Evolutionary conservation across 1,140 invertebrate species (phyloP).

Genomic region (Drosophila quadrilineata): DNA sequence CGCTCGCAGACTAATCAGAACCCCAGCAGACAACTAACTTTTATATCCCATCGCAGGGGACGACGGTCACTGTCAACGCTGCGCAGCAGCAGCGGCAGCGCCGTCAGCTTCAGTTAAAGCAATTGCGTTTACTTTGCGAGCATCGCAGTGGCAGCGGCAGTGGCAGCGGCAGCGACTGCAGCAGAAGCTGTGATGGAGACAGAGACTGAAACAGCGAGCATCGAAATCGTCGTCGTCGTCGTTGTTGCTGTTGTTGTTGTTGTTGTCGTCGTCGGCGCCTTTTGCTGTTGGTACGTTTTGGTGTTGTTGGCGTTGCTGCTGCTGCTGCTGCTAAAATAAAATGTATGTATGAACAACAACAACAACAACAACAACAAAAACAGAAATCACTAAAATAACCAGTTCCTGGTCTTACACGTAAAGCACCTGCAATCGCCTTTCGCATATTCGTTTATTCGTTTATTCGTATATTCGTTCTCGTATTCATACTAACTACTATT

Average conservation of each 20-base stretch:
- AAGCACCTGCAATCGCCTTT: conserved; percentile 70
- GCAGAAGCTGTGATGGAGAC: conserved; percentile 1
- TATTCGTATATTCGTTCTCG: too few species aligned
- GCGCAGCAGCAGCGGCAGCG: not conserved
- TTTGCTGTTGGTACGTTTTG: too few species aligned
- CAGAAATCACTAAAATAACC: too few species aligned
- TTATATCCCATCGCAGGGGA: conserved; percentile 56
- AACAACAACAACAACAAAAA: conserved; percentile 28
- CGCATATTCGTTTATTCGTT: too few species aligned
- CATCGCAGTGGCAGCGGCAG: not conserved
- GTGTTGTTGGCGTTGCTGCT: conserved; percentile 38
- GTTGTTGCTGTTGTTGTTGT: conserved; percentile 40
- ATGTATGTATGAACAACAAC: conserved; percentile 42
- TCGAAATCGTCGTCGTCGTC: too few species aligned
- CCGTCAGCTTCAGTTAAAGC: too few species aligned
- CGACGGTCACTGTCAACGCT: conserved; percentile 7
- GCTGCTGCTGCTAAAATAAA: conserved; percentile 26
- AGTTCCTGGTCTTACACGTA: conserved; percentile 64
- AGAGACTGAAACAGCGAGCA: too few species aligned
- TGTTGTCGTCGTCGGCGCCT: conserved; percentile 14
- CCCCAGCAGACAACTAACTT: conserved; percentile 64
- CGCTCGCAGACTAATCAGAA: conserved; percentile 78
- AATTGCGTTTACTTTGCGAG: too few species aligned
- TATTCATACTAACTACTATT: conserved; percentile 18
- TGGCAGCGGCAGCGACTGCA: not conserved